phyloP scores from a whole-genome alignment of 2,113 vertebrate species.

The Rhinolophus sinicus region DNA sequence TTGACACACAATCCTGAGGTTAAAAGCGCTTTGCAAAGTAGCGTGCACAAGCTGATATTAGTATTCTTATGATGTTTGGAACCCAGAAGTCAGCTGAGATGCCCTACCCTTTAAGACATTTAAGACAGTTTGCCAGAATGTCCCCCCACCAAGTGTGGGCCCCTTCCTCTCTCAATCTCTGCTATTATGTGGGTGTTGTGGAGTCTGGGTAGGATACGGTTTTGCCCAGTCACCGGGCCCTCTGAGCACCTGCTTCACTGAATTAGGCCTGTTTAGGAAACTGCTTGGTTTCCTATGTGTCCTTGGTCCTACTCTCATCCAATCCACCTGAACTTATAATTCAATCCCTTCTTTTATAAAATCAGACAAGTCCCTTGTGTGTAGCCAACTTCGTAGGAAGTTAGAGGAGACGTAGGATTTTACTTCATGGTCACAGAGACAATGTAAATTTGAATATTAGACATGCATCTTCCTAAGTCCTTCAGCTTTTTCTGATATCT shows the following conservation, averaged over 20 bases:
- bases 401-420: background rate
- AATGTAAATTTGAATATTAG: background rate
- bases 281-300: background rate
- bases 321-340: background rate
- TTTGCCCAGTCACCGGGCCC: background rate
- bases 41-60: background rate
- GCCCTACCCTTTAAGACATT: background rate
- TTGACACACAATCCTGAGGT: background rate
- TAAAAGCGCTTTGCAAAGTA: background rate
- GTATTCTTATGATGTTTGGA: background rate
- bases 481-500: accelerated
- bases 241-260: background rate
- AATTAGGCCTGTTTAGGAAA: background rate
- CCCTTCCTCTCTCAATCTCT: background rate
- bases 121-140: background rate
- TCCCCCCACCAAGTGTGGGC: too few species aligned
- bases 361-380: background rate
- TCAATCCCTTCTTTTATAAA: background rate
- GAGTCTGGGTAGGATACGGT: accelerated
- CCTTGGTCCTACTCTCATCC: background rate
- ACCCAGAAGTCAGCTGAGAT: background rate
- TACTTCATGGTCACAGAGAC: background rate
- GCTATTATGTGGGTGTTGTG: background rate
- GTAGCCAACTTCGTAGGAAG: background rate
- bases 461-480: background rate